These are phyloP conservation scores for Dolichopus griseipennis DNA, from an alignment of 2,888 invertebrate species.

Conservation along the genomic window DNA sequence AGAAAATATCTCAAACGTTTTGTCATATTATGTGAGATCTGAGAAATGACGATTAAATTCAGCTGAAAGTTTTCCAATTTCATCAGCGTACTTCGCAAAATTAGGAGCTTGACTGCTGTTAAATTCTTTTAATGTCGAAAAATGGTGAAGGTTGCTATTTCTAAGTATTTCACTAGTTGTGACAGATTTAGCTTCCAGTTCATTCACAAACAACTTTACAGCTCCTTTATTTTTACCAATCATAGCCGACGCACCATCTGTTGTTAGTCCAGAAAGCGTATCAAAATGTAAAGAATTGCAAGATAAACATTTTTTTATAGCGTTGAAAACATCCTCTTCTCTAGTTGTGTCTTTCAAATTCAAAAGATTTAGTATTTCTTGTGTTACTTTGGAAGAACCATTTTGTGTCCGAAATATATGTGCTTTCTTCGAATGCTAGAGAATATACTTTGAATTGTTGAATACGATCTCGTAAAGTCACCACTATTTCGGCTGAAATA, in stretches of 20 bases:
- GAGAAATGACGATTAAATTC: too few relatives aligned
- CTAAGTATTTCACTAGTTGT: slow-evolving; percentile 11
- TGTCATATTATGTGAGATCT: slow-evolving; percentile 11
- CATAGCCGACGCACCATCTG: slow-evolving; percentile 13
- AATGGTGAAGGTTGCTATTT: slow-evolving; percentile 18
- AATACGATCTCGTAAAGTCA: too few relatives aligned
- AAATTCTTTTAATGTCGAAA: slow-evolving; percentile 18
- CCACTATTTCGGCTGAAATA: too few relatives aligned
- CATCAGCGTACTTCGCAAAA: not conserved
- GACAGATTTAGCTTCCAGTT: slow-evolving; percentile 12
- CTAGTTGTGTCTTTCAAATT: too few relatives aligned
- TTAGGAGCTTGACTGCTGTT: not conserved
- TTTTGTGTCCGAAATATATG: slow-evolving; percentile 16
- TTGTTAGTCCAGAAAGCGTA: slow-evolving; percentile 15
- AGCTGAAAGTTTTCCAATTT: slow-evolving; percentile 13
- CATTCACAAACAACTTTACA: slow-evolving; percentile 15
- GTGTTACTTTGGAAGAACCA: too few relatives aligned
- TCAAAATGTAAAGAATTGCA: slow-evolving; percentile 14
- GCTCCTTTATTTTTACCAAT: slow-evolving; percentile 17
- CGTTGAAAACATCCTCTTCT: too few relatives aligned
- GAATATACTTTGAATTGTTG: slow-evolving; percentile 15
- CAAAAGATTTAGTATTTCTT: too few relatives aligned
- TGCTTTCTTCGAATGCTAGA: slow-evolving; percentile 18
- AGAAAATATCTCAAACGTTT: slow-evolving; percentile 11
- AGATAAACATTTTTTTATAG: too few relatives aligned